Evolutionary conservation across 2,888 invertebrate species (phyloP).

Genomic region (Abrostola triplasia): DNA sequence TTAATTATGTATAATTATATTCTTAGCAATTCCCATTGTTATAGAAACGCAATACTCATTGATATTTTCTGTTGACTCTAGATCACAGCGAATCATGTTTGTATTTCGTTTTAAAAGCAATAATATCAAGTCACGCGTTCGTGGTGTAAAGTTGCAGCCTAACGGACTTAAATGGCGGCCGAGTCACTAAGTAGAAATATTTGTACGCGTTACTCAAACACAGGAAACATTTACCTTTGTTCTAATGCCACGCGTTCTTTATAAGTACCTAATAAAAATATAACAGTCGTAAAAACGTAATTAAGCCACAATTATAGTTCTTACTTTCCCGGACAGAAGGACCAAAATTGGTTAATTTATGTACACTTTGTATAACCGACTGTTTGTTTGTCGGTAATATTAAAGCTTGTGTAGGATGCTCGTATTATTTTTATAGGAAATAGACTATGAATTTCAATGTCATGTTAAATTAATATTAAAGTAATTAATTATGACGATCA

Average conservation of each 20-base stretch:
- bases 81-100: conserved; percentile 1
- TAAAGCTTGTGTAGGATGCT: conserved; percentile 16
- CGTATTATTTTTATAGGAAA: conserved; percentile 26
- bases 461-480: neutral
- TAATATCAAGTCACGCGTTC: conserved; percentile 19
- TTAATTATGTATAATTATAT: too few relatives aligned
- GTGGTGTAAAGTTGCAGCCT: conserved; percentile 33
- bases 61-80: neutral
- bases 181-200: conserved; percentile 72
- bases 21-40: neutral
- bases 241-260: conserved; percentile 69
- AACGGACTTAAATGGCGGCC: conserved; percentile 45
- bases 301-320: conserved; percentile 38
- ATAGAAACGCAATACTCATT: conserved; percentile 5
- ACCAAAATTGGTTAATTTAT: conserved; percentile 38
- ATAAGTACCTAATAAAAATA: conserved; percentile 59
- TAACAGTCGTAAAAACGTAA: conserved; percentile 45
- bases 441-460: conserved; percentile 6
- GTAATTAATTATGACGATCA: neutral
- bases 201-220: conserved; percentile 70
- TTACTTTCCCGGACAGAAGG: conserved; percentile 33
- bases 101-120: conserved; percentile 5
- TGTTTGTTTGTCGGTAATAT: conserved; percentile 17
- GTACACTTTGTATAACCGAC: conserved; percentile 43
- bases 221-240: conserved; percentile 78